Percentiles rank a stretch among this genome's conserved stretches.
Conservation (phyloP, 2,888 invertebrate genomes). For the Amphimallon solstitiale region DNA sequence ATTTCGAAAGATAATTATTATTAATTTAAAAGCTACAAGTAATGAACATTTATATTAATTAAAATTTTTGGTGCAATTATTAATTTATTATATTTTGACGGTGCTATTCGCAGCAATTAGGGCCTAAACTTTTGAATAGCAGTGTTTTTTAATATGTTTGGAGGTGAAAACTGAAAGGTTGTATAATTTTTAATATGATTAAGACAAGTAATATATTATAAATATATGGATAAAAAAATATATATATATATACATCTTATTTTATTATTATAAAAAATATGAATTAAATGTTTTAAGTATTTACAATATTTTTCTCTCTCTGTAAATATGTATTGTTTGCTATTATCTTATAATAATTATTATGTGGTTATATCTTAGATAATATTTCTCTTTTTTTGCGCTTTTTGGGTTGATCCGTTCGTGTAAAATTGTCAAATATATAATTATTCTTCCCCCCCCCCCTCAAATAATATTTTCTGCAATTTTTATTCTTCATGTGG, state of each 20-base stretch:
- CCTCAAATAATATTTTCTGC: too few relatives aligned
- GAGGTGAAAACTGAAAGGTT: conserved; percentile 55
- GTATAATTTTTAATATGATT: conserved; percentile 48
- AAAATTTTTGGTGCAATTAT: too few relatives aligned
- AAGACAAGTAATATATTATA: conserved; percentile 52
- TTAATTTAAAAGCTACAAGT: too few relatives aligned
- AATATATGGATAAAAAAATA: conserved; percentile 36
- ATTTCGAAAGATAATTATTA: too few relatives aligned
- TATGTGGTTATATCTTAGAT: conserved; percentile 46
- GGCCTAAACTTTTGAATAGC: background rate
- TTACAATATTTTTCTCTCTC: conserved; percentile 50
- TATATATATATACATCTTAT: conserved; percentile 44
- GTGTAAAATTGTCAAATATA: too few relatives aligned
- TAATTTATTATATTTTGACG: too few relatives aligned
- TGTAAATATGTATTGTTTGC: conserved; percentile 60
- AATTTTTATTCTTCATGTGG: too few relatives aligned
- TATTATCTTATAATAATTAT: background rate
- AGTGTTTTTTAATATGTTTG: conserved; percentile 17
- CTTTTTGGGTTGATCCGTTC: too few relatives aligned
- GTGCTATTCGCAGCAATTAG: too few relatives aligned
- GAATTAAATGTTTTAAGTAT: conserved; percentile 47
- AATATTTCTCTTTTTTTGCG: background rate
- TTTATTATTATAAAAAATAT: conserved; percentile 50
- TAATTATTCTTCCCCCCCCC: too few relatives aligned
- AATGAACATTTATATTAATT: too few relatives aligned